A percentile compares a stretch with the other conserved stretches of the same genome.
These are phyloP conservation scores for Xiphorhynchus erythropygius DNA, from an alignment of 2,797 vertebrate species.

Conservation along the genomic window DNA sequence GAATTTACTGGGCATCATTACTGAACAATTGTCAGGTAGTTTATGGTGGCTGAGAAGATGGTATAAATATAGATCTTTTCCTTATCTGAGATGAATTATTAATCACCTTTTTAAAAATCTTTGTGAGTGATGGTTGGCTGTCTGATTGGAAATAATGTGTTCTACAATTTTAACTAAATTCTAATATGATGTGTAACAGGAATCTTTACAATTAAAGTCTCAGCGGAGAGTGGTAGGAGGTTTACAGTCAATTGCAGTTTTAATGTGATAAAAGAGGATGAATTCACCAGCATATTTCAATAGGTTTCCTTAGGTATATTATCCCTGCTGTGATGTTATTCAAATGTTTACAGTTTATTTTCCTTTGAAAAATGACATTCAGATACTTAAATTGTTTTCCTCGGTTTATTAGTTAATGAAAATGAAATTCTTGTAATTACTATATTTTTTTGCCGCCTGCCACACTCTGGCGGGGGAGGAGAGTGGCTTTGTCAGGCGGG, in stretches of 20 bases:
- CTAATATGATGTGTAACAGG: constrained; percentile 85
- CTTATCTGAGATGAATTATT: constrained; percentile 92
- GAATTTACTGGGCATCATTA: constrained; percentile 99
- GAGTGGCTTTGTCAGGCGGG: constrained; percentile 67
- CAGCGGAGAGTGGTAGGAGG: constrained; percentile 81
- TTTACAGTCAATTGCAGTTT: constrained; percentile 83
- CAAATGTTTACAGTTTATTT: constrained; percentile 85
- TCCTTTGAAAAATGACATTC: constrained; percentile 80
- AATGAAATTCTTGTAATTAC: constrained; percentile 77
- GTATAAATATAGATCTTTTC: constrained; percentile 94
- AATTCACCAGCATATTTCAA: constrained; percentile 80
- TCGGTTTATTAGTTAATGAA: constrained; percentile 80
- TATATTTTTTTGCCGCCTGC: constrained; percentile 72
- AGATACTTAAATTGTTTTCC: constrained; percentile 78
- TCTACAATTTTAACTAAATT: constrained; percentile 87
- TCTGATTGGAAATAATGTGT: constrained; percentile 89
- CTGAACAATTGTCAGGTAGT: constrained; percentile 99
- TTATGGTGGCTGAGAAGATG: constrained; percentile 93
- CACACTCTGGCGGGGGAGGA: constrained; percentile 70
- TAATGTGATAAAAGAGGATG: constrained; percentile 83
- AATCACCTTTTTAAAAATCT: constrained; percentile 90
- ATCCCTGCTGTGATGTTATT: constrained; percentile 84
- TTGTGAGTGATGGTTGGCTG: constrained; percentile 85
- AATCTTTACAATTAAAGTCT: constrained; percentile 88
- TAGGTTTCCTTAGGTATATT: constrained; percentile 83